Conservation (phyloP, 1,140 invertebrate genomes). For the Drosophila bipectinata region DNA sequence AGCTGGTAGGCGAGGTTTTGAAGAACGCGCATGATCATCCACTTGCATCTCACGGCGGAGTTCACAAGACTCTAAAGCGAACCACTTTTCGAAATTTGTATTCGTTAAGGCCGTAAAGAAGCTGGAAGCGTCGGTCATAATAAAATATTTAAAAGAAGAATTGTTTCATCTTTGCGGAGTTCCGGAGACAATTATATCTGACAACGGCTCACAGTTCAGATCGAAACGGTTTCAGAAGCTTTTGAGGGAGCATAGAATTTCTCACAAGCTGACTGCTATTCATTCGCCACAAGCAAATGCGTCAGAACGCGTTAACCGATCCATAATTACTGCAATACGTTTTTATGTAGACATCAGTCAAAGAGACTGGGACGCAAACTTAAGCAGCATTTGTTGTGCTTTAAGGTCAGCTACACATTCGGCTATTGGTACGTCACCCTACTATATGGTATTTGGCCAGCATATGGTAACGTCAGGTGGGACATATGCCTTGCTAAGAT, state of each 20-base stretch:
- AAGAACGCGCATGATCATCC: slow-evolving; percentile 6
- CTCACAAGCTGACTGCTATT: not conserved
- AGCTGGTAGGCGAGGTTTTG: not conserved
- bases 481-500: no score
- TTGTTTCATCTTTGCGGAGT: slow-evolving; percentile 1
- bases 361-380: not conserved
- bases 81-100: slow-evolving; percentile 24
- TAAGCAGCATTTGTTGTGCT: not conserved
- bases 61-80: not conserved
- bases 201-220: slow-evolving; percentile 6
- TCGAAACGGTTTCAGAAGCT: not conserved
- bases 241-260: not conserved
- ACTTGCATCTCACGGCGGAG: slow-evolving; percentile 8
- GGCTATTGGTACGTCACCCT: no score
- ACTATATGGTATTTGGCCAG: no score
- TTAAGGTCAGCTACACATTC: no score
- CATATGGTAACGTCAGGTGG: no score
- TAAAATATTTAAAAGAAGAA: not conserved
- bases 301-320: not conserved
- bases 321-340: not conserved
- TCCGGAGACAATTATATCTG: slow-evolving; percentile 3
- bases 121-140: slow-evolving; percentile 1
- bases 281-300: slow-evolving; percentile 14
- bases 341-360: not conserved
- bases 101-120: slow-evolving; percentile 32